Evolutionary conservation across 1,140 invertebrate genomes (phyloP).

Genomic region (Drosophila repletoides): DNA sequence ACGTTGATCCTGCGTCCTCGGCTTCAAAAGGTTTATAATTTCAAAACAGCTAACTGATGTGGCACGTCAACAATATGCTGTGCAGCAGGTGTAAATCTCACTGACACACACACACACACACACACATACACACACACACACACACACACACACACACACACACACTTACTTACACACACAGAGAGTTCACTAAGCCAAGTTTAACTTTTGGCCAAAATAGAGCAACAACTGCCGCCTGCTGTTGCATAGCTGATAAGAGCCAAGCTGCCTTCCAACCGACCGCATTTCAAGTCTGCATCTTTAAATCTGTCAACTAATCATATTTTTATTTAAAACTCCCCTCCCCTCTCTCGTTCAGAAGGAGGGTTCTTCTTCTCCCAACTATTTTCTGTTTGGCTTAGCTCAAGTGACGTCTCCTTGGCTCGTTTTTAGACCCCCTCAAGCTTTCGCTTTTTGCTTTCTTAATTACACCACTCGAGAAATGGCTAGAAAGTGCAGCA

Average conservation of each 20-base stretch:
- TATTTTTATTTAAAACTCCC: constrained; percentile 37
- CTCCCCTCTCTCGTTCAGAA: neutral
- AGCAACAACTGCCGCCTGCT: constrained; percentile 24
- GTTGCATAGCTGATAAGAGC: constrained; percentile 55
- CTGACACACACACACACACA: constrained; percentile 22
- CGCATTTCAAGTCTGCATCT: constrained; percentile 40
- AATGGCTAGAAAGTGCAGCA: constrained; percentile 57
- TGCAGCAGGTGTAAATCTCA: constrained; percentile 60
- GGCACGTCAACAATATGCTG: constrained; percentile 62
- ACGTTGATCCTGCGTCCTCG: constrained; percentile 24
- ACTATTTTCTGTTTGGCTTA: constrained; percentile 29
- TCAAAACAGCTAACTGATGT: constrained; percentile 60
- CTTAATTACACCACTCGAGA: constrained; percentile 60
- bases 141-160: neutral
- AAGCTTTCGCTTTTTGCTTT: constrained; percentile 66
- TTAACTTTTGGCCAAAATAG: constrained; percentile 52
- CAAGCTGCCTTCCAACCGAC: neutral
- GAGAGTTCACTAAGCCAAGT: constrained; percentile 52
- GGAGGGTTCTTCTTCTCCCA: neutral
- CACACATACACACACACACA: neutral
- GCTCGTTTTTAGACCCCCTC: constrained; percentile 24
- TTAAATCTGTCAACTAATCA: constrained; percentile 61
- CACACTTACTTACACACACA: neutral
- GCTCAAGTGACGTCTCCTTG: constrained; percentile 48
- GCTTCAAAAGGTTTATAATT: constrained; percentile 68